Evolutionary conservation across 2,797 vertebrate genomes (phyloP).

Genomic region (Anabas testudineus): DNA sequence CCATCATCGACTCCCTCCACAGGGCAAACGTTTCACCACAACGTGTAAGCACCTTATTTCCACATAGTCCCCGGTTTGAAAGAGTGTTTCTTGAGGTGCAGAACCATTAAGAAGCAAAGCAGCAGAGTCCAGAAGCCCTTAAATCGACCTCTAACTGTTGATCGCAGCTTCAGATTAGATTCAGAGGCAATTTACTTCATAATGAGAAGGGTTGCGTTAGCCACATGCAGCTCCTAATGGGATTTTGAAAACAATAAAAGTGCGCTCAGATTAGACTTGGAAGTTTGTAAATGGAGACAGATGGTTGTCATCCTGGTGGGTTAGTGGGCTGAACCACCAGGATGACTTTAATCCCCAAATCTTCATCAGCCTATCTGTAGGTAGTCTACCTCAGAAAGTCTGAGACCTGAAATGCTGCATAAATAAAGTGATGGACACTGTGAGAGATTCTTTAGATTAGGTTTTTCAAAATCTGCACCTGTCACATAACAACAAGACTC

Average conservation of each 20-base stretch:
- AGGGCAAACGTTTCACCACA: constrained; percentile 26
- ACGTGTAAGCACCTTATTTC: constrained; percentile 31
- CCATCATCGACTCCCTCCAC: constrained; percentile 13
- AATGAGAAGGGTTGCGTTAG: not conserved
- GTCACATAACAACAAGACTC: no score
- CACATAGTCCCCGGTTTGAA: constrained; percentile 25
- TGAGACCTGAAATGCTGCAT: no score
- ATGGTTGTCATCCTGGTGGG: constrained; percentile 12
- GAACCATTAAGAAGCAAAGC: constrained; percentile 34
- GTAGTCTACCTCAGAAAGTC: no score
- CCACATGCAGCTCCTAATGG: constrained; percentile 19
- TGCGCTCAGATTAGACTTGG: constrained; percentile 30
- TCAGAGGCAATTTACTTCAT: constrained; percentile 10
- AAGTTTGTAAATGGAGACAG: constrained; percentile 23
- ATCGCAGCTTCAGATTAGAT: constrained; percentile 38
- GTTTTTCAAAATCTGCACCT: no score
- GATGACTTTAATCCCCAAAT: no score
- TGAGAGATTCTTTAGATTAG: no score
- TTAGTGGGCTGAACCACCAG: not conserved
- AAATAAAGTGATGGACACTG: no score
- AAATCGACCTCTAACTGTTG: constrained; percentile 35
- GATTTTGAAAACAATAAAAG: constrained; percentile 16
- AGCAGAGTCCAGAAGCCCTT: constrained; percentile 33
- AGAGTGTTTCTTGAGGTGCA: constrained; percentile 12
- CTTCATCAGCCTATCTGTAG: no score